Base-by-base conservation (phyloP, 2,888 invertebrate species). In the Drosophila bunnanda region DNA sequence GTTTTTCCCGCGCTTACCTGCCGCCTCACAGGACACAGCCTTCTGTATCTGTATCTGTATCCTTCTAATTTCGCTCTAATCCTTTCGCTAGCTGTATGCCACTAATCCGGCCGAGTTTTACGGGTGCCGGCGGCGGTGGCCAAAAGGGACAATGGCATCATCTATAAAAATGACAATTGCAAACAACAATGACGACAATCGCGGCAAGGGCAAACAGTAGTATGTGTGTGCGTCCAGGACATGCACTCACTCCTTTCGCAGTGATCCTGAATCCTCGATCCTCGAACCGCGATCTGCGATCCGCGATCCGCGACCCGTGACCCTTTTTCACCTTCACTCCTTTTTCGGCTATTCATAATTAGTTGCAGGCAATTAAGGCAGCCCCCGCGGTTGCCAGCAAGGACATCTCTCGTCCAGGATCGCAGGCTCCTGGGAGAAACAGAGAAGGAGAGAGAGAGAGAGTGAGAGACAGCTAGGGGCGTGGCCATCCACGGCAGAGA, bases 131-230 rank as follows among this genome's bases (percentile, higher is more conserved):
- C 59, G 76, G 62, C 66, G 73, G 60, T 46, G 46, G 46, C 66
- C 39, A 46, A 46, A 60, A 44, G 48, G 72, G 73, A 86, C 90
- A 89, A 89, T 75, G 87, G 80, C 81, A 83, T 83, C 85, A 89
- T 88, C 81, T 76, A 90, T 87, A 88, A 89, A 89, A 69, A 89
- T 89, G 86, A 88, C 89, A 89, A 89, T 90, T 84, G 88, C 88
- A 83, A 90, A 84, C 89, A 90, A 89, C 90, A 89, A 90, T 89
- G 89, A 89, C 89, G 86, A 90, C 84, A 90, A 89, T 85, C 80
- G 80, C 59, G 75, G 68, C 90, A 89, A 89, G 90, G 90, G 78
- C 89, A 79, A 87, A 89, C 89, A 80, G 89, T 90, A 89, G 89
- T 90, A 43, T 74, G 28, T 41, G 69, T 71, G 34, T 36, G 41